Evolutionary conservation across 2,888 invertebrate species (phyloP), one percentile per base, ranked within the genome.

Genomic region (Fissipunctia ypsillon): DNA sequence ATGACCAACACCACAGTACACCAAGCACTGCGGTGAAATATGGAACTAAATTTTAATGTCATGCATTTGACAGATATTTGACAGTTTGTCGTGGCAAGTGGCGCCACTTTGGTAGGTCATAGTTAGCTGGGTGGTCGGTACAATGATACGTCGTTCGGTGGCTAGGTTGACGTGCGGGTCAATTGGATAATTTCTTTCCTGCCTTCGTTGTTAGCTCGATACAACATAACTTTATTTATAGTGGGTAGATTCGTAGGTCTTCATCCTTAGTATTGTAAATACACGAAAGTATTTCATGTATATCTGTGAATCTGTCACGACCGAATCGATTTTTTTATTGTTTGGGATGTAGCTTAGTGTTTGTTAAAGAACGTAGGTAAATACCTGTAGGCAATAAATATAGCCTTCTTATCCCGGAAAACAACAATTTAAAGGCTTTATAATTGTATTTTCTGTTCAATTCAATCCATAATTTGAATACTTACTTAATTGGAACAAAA

Each of bases 151-250:
- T 52, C n/a, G 69, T 16, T 38, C 43, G 25, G 69, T 57, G 10
- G 60, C 50, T 50, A 35, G 41, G 56, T 31, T 52, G 85, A 56
- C 71, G 54, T 70, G 22, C 65, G n/a, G 84, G 87, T 87, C 88
- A 88, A 86, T 73, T 88, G 84, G 76, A 80, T 88, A 84, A 88
- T 88, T 84, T 79, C 69, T 76, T 77, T 86, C 84, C 81, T 82
- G 76, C 35, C 72, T 28, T 22, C 52, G 59, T 54, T 57, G 67
- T 64, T 38, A 35, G 64, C 28, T 45, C 35, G 16, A 14, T 25
- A 52, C 22, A 54, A 19, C 38, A 41, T 65, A 4, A 41, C 35
- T 61, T 73, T 73, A 66, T 72, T n/a, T 57, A 14, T 48, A 22
- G 52, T 69, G 19, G 59, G 57, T 52, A 31, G 61, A 41, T 10